These are phyloP conservation scores for Dysmachus trigonus DNA, from an alignment of 2,888 invertebrate genomes.

Conservation along the genomic window DNA sequence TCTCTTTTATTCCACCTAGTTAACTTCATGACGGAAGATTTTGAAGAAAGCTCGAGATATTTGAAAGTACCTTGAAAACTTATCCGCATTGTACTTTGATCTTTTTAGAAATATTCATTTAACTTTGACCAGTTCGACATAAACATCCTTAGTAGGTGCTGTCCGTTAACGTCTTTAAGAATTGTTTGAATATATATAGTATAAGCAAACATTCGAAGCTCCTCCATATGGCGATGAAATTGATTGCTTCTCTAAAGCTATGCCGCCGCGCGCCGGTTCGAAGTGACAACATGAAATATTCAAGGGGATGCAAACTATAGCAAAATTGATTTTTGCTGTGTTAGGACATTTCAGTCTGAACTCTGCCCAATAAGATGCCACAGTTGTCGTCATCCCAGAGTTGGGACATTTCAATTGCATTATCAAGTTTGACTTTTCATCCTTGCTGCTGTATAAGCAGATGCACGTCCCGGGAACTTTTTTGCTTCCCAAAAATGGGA, in stretches of 20 bases:
- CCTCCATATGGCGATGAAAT: neutral
- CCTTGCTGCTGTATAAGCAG: neutral
- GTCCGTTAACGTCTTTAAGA: neutral
- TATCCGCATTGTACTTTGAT: neutral
- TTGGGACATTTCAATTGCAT: constrained; percentile 30
- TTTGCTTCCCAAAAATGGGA: neutral
- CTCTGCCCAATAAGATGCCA: neutral
- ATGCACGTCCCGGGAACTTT: neutral
- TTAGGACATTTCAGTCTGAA: neutral
- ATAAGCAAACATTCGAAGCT: neutral
- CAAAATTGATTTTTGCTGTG: constrained; percentile 3
- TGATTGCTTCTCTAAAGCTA: neutral
- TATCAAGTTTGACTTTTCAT: neutral
- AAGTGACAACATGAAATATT: constrained; percentile 33
- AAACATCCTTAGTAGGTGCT: neutral
- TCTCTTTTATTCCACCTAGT: neutral
- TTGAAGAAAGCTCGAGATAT: neutral
- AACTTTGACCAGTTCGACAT: neutral
- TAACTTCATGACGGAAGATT: neutral
- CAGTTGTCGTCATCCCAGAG: neutral
- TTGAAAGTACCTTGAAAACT: neutral
- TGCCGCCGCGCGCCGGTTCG: no score
- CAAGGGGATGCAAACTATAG: neutral
- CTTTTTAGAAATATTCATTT: neutral
- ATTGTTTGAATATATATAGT: neutral